These are phyloP conservation scores for Hydractinia echinata DNA, from an alignment of 30 jellyfish, hydroid and myxozoan genomes.

Conservation along the genomic window DNA sequence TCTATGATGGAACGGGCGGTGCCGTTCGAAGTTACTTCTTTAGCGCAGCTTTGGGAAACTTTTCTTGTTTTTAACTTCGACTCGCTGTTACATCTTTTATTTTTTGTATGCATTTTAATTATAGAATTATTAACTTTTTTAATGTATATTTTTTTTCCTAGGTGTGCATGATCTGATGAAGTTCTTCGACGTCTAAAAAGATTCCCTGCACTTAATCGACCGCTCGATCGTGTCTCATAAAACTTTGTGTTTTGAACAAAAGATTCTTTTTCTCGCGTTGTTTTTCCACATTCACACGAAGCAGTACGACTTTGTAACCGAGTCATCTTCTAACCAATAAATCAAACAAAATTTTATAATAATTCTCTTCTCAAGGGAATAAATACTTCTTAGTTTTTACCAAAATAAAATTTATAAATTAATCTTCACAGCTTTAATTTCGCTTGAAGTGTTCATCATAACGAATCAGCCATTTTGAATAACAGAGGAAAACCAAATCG, in stretches of 20 bases:
- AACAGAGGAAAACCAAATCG: constrained; percentile 26
- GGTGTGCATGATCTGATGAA: neutral
- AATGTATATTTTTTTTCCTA: neutral
- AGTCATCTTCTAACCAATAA: constrained; percentile 25
- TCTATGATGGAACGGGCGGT: constrained; percentile 18
- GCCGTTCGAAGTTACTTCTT: constrained; percentile 1
- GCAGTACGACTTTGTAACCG: constrained; percentile 26
- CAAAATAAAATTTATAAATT: neutral
- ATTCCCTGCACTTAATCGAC: constrained; percentile 16
- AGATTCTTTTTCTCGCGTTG: constrained; percentile 15
- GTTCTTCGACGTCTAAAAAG: constrained; percentile 5
- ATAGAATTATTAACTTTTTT: neutral
- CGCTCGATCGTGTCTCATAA: constrained; percentile 35
- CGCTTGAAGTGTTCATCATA: neutral
- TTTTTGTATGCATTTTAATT: constrained; percentile 9
- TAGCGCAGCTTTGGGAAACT: neutral
- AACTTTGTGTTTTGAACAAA: constrained; percentile 22
- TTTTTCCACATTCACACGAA: constrained; percentile 40
- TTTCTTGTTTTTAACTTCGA: neutral
- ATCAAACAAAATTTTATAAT: neutral
- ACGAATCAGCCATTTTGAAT: constrained; percentile 28
- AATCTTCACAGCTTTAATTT: neutral
- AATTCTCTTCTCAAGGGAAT: neutral
- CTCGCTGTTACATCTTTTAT: neutral
- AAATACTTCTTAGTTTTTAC: neutral